A percentile compares a stretch with the other conserved stretches of the same genome.
Evolutionary conservation across 2,888 invertebrate genomes (phyloP).

Genomic region (Stramonita haemastoma): DNA sequence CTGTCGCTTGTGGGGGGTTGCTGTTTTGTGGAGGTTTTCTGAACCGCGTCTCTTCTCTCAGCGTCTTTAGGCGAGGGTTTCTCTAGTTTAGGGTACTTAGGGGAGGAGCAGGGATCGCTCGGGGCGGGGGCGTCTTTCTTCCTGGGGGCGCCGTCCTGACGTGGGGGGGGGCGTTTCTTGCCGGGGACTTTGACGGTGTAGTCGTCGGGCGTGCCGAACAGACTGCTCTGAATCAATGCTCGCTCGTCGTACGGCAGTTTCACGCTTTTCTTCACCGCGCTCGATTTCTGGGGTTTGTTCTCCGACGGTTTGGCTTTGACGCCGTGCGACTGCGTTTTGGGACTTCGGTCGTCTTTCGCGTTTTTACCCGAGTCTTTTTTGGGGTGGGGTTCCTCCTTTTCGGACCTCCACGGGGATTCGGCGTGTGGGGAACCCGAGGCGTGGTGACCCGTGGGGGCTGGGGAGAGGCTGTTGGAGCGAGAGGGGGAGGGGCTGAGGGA

Average conservation of each 20-base stretch:
- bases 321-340: background rate
- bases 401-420: background rate
- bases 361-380: background rate
- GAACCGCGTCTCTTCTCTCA: background rate
- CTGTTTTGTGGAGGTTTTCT: background rate
- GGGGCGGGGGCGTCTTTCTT: background rate
- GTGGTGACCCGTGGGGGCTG: background rate
- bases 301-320: background rate
- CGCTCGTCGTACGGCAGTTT: background rate
- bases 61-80: background rate
- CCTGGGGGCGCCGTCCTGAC: background rate
- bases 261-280: background rate
- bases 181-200: background rate
- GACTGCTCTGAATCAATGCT: conserved; percentile 26
- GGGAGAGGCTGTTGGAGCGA: background rate
- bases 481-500: background rate
- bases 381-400: background rate
- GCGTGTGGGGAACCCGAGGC: background rate
- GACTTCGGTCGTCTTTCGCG: background rate
- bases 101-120: background rate
- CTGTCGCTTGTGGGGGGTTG: background rate
- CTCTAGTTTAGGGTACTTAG: background rate
- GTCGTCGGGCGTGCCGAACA: conserved; percentile 34
- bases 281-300: background rate
- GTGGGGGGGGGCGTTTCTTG: background rate